These are phyloP conservation scores for Cerastis leucographa DNA, from an alignment of 2,888 invertebrate species.

Conservation along the genomic window DNA sequence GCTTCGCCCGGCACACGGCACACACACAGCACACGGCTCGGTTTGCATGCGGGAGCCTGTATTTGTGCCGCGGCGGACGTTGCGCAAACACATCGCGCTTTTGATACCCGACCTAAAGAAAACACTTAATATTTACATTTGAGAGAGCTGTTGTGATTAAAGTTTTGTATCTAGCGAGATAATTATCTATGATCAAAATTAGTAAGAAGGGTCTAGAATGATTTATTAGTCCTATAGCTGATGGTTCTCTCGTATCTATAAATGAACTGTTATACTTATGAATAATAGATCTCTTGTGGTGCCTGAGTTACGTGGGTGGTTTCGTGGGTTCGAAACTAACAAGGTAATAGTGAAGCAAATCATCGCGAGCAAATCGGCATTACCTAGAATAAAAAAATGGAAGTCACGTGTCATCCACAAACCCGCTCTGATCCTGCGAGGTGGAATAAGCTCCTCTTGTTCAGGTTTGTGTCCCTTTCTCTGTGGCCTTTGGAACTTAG, in stretches of 20 bases:
- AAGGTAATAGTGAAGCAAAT: background rate
- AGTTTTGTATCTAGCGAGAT: background rate
- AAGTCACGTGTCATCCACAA: background rate
- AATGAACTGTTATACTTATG: background rate
- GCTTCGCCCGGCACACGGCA: conserved; percentile 2
- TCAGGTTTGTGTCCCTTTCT: background rate
- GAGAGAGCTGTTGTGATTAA: background rate
- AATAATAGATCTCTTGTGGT: background rate
- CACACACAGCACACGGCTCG: conserved; percentile 13
- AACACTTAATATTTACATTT: background rate
- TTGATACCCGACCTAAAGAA: background rate
- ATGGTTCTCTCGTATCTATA: background rate
- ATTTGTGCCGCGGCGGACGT: conserved; percentile 15
- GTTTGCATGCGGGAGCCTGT: conserved; percentile 18
- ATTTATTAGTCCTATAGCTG: background rate
- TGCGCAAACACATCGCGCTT: conserved; percentile 1
- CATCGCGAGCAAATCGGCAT: background rate
- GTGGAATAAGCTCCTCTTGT: background rate
- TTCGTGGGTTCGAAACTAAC: background rate
- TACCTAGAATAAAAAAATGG: background rate
- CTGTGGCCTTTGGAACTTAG: background rate
- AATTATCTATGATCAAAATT: background rate
- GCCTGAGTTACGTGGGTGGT: too few species aligned
- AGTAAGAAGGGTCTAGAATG: background rate
- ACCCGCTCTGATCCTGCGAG: background rate